Base-by-base conservation (phyloP, 2,113 vertebrate genomes). In the Aramus guarauna region DNA sequence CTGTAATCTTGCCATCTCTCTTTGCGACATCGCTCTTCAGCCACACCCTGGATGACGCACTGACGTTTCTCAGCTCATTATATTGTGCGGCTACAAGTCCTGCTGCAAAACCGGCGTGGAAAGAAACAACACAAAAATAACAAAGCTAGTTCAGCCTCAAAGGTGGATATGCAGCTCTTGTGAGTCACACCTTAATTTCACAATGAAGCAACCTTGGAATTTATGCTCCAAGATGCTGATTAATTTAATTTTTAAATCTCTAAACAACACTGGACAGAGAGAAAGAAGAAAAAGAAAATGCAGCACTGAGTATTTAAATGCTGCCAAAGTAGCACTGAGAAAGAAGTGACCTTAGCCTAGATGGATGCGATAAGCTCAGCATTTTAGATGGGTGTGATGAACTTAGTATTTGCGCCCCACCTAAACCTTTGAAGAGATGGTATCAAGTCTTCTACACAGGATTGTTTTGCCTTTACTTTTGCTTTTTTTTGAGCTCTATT, bases 101-200 rank as follows among this genome's bases (percentile, higher is more conserved):
- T 94, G 85, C 94, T 96, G 85, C 64, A 95, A 92, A 96, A 77
- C 79, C 76, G 43, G 92, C 1, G 0, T 52, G 88, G 88, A 96
- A 85, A 92, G 91, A 92, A 94, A 81, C 69, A 89, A 19, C 80
- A 78, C 68, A 95, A 48, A 84, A 96, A 85, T 43, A 94, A 92
- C 78, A 96, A 50, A 85, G 92, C 84, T 60, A 48, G 88, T 73
- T 83, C 19, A 24, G 69, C 89, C 92, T 66, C 84, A 76, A 15
- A 92, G 87, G 84, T 95, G 92, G 83, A 76, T 94, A 68, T 23
- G 36, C 80, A 94, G 73, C 73, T 82, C 52, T 48, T 37, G 45
- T 95, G 95, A 97, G 80, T 97, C 95, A 97, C 66, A 3, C 66
- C 47, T 90, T 85, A 69, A 87, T 97, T 97, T 95, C 92, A 92